A percentile compares a stretch with the other conserved stretches of the same genome.
Evolutionary conservation across 2,113 vertebrate species (phyloP).

Genomic region (Xenopus tropicalis): DNA sequence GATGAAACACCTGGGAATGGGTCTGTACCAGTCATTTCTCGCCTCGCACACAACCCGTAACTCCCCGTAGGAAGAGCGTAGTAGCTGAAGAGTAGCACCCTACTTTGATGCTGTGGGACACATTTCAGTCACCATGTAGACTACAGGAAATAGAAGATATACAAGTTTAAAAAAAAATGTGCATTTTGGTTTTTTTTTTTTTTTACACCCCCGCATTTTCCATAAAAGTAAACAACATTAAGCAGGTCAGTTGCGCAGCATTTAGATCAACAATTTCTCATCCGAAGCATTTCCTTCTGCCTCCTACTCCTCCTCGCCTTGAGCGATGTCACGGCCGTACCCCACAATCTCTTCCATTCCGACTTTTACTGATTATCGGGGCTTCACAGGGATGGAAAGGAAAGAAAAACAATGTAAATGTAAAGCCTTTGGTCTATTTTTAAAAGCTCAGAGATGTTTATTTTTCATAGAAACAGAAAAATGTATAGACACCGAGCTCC

Average conservation of each 20-base stretch:
- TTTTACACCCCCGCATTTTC: conserved; percentile 32
- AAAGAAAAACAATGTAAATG: too few relatives aligned
- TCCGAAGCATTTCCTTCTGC: neutral
- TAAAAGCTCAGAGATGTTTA: too few relatives aligned
- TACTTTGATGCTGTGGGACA: too few relatives aligned
- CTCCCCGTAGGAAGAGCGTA: too few relatives aligned
- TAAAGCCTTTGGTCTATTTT: too few relatives aligned
- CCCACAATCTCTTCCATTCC: conserved; percentile 19
- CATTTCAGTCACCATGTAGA: neutral
- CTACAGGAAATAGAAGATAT: conserved; percentile 14
- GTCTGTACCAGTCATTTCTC: too few relatives aligned
- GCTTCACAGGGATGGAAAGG: too few relatives aligned
- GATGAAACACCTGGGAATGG: too few relatives aligned
- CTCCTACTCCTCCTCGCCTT: conserved; percentile 20
- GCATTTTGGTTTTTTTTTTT: neutral
- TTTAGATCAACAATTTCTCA: conserved; percentile 9
- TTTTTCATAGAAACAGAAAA: too few relatives aligned
- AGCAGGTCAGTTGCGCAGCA: conserved; percentile 3
- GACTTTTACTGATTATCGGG: neutral
- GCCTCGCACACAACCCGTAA: too few relatives aligned
- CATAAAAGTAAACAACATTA: conserved; percentile 22
- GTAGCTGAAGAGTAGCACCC: too few relatives aligned
- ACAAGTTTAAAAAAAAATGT: neutral
- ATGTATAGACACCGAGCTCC: too few relatives aligned
- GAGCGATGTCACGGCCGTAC: neutral